Percentiles rank a stretch among this genome's conserved stretches.
Conservation (phyloP, 1,140 invertebrate genomes). For the Musca vetustissima region DNA sequence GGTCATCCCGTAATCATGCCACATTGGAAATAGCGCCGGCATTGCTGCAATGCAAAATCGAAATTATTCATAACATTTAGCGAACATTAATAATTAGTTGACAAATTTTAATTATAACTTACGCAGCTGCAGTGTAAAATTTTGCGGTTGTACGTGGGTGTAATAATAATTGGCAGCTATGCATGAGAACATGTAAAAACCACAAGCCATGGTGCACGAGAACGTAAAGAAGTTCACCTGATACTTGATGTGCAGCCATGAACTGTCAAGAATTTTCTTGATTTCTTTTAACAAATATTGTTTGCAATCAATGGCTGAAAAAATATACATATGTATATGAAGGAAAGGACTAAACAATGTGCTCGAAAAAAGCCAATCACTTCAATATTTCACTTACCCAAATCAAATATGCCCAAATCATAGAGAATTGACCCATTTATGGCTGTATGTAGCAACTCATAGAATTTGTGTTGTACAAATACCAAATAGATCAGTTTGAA, state of each 20-base stretch:
- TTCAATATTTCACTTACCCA: not conserved
- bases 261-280: not conserved
- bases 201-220: not conserved
- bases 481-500: conserved; percentile 11
- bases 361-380: too few species aligned
- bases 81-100: not conserved
- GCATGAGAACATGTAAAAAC: conserved; percentile 10
- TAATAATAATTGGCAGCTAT: conserved; percentile 16
- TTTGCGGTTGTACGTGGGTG: conserved; percentile 14
- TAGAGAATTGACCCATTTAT: not conserved
- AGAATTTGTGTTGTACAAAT: conserved; percentile 12
- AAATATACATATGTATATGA: too few species aligned
- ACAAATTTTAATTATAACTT: not conserved
- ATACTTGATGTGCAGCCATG: conserved; percentile 1
- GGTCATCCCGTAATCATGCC: conserved; percentile 12
- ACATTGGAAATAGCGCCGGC: conserved; percentile 13
- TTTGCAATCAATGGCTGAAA: conserved; percentile 13
- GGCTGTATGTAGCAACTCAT: conserved; percentile 1
- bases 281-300: conserved; percentile 7
- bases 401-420: conserved; percentile 4
- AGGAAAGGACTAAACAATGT: too few species aligned
- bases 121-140: conserved; percentile 9
- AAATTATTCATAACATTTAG: not conserved
- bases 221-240: conserved; percentile 12
- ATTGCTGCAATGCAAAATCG: not conserved